Base-by-base conservation (phyloP, 1,140 invertebrate genomes). In the Drosophila persimilis region DNA sequence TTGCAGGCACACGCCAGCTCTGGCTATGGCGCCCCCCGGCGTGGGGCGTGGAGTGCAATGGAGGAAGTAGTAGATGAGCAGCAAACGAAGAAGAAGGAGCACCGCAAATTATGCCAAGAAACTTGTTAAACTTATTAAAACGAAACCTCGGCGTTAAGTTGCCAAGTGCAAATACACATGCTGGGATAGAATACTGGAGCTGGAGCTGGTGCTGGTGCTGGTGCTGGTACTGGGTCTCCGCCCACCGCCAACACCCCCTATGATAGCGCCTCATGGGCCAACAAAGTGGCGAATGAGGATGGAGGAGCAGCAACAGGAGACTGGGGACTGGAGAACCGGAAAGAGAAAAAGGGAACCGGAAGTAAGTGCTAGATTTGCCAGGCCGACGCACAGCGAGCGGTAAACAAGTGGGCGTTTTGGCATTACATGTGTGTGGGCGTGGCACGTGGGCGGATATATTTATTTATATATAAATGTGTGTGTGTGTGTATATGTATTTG, bases 91-190 rank as follows among this genome's bases (percentile, higher is more conserved):
- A 24, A 22, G 35, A 5, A 26, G 7, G 31, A 55, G 51, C 55
- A 70, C 85, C 85, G 76, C 80, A 89, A 85, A 89, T 89, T 89
- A 81, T 89, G 78, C 80, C 72, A 86, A 79, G 85, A 81, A 89
- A 89, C 86, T 89, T 89, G 80, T 86, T 89, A 81, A 89, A 89
- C 85, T 89, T 89, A 89, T 89, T 89, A 89, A 89, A 89, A 85
- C 63, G 85, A 89, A 89, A 89, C 86, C 86, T 81, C 86, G 73
- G 80, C 77, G 76, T 66, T 71, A 81, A 89, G 77, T 78, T 85
- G 64, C 74, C 75, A 81, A 83, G 72, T 74, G 79, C 83, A 83
- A 72, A 76, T 73, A 83, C 78, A 74, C 71, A 74, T 74, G 71
- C 60, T 65, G 60, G 35, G 47, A 39, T 6, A 20, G 20, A 20